Base-by-base conservation (phyloP, 64 coral and sea anemone species). In the Montipora foliosa region DNA sequence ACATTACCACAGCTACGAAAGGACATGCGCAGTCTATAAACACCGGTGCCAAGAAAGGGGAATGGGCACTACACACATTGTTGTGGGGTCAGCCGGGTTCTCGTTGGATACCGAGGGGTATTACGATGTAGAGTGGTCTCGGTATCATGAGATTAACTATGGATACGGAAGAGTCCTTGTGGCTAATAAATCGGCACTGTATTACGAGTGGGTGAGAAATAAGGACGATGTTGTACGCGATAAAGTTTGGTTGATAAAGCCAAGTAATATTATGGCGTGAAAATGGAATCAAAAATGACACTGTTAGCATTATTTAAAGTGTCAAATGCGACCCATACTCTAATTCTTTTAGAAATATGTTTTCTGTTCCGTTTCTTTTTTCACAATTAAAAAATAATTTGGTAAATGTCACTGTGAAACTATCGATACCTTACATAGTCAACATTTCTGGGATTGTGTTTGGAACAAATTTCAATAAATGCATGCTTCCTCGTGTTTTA, bases 1-100 rank as follows among this genome's bases (percentile, higher is more conserved):
- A 74, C 98, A 99, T 66, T 99, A 90, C 67, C 98, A 99, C 49
- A 99, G 95, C 92, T 99, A 99, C 52, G 95, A 99, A 76, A 90
- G 97, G 44, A 99, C 97, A 71, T 99, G 97, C 75, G 69, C 92
- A 82, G 95, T 99, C 51, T 96, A 94, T 72, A 89, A 92, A 4
- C 70, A 84, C 2, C 76, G 67, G 20, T 99, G 97, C 49, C 87
- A 83, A n/a, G 78, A 87, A 6, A 84, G 88, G 61, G 82, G 82
- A 70, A 0, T 50, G 44, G 95, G 90, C 52, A 90, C 95, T 15
- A 92, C 87, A 20, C 97, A 99, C 82, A 94, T 99, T 67, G 81
- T 94, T 14, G 92, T 99, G 19, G 97, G 97, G 47, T 94, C 97
- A 3, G 97, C 91, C 6, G 97, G 97, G 16, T 93, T 83, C 47